A percentile compares a stretch with the other conserved stretches of the same genome.
phyloP scores from a whole-genome alignment of 2,797 vertebrate species.

The Alca torda region DNA sequence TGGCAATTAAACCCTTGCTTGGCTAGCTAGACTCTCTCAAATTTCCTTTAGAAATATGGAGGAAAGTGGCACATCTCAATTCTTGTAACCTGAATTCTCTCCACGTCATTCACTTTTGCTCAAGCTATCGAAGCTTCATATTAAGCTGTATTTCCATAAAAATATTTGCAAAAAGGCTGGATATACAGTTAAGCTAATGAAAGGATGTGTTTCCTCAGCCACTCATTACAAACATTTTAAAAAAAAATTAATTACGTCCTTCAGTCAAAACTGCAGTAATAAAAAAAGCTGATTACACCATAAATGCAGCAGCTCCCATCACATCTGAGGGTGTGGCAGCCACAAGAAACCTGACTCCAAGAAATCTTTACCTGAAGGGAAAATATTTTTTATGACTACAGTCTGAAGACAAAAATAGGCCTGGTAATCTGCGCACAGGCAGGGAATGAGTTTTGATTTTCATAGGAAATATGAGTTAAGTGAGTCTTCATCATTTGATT shows the following conservation, averaged over 20 bases:
- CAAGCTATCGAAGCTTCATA: not conserved
- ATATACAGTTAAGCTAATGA: not conserved
- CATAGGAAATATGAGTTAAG: not conserved
- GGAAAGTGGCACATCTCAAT: not conserved
- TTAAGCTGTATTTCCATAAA: not conserved
- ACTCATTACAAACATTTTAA: not conserved
- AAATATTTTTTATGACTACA: not conserved
- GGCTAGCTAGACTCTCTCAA: slow-evolving; percentile 1
- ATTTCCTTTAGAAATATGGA: not conserved
- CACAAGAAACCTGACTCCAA: not conserved
- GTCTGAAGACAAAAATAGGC: not conserved
- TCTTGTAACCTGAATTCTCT: not conserved
- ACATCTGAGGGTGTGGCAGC: not conserved
- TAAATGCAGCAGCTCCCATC: not conserved
- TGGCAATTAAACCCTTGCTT: slow-evolving; percentile 55
- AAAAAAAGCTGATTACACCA: not conserved
- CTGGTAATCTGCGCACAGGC: not conserved
- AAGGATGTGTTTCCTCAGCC: not conserved
- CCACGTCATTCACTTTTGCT: not conserved
- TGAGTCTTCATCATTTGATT: not conserved
- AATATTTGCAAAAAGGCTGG: not conserved
- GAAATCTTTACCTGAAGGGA: not conserved
- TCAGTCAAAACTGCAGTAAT: not conserved
- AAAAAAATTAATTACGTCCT: not conserved
- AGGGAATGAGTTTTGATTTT: not conserved